Evolutionary conservation across 2,888 invertebrate species (phyloP), one percentile per base, ranked within the genome.

Genomic region (Caenorhabditis doughertyi): DNA sequence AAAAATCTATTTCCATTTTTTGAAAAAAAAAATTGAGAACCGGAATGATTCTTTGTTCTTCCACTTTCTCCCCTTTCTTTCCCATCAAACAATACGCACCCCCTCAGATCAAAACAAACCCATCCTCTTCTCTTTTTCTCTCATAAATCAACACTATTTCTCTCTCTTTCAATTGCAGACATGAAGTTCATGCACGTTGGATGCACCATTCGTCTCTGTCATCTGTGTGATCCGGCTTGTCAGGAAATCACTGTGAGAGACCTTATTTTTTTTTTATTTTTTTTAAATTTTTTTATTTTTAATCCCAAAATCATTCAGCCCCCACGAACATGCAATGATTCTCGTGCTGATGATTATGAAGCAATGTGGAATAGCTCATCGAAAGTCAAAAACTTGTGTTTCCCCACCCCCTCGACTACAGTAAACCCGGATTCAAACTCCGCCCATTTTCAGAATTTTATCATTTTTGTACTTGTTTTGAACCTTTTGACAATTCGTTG

Each of bases 131-230:
- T 3, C 49, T 7, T 18, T 47, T 47, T 42, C 42, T 8, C 18
- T 39, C 25, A 23, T 18, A 32, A 64, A 64, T 47, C 64, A 64
- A 64, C 29, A 18, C 39, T 35, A 23, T 39, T 60, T 60, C 23
- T 42, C 49, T 64, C 18, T n/a, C n/a, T n/a, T n/a, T n/a, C n/a
- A n/a, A n/a, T n/a, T n/a, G n/a, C 51, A 55, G 84, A 82, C 55
- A 85, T 86, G 84, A 82, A 82, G 29, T 81, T 77, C 58, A 79
- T 86, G 29, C 64, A 82, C 62, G 81, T 86, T 21, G 83, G 84
- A 7, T 86, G 86, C 65, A 71, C 70, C 4, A 74, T 86, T 16
- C 62, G 81, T 9, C 73, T 86, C 9, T 86, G 86, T 55, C 84
- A 86, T 51, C 51, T 83, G 1, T 86, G 86, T 42, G 84, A 86